Conservation (phyloP, 2,888 invertebrate genomes). For the Rhabditoides inermis region DNA sequence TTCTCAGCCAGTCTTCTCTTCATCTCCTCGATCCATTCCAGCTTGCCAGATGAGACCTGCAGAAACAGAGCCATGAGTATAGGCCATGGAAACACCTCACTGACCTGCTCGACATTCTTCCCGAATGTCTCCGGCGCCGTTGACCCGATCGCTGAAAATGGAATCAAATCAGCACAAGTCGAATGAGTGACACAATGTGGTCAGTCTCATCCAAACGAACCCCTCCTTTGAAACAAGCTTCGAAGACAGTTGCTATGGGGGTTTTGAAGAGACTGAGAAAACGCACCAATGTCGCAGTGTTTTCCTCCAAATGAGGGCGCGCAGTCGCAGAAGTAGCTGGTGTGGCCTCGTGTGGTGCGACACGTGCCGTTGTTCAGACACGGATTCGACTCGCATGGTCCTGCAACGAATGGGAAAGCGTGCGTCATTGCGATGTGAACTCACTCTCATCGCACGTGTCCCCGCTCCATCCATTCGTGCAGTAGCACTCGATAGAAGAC, state of each 20-base stretch:
- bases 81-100: background rate
- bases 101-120: constrained; percentile 17
- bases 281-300: constrained; percentile 42
- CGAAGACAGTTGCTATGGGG: no score
- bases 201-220: no score
- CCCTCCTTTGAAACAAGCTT: no score
- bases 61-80: constrained; percentile 16
- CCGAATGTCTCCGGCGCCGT: constrained; percentile 32
- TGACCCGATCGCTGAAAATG: constrained; percentile 26
- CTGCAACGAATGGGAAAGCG: constrained; percentile 1
- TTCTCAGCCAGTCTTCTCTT: constrained; percentile 21
- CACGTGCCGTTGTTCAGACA: constrained; percentile 50
- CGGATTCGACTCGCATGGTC: constrained; percentile 35
- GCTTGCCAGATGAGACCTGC: constrained; percentile 43
- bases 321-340: constrained; percentile 47
- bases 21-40: constrained; percentile 50
- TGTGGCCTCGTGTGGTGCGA: constrained; percentile 38
- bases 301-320: constrained; percentile 39
- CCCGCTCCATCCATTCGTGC: constrained; percentile 42
- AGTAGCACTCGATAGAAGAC: constrained; percentile 42
- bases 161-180: no score
- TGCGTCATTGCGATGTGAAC: constrained; percentile 6
- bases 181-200: no score
- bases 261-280: background rate
- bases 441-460: constrained; percentile 41